Evolutionary conservation across 2,888 invertebrate genomes (phyloP), one percentile per base, ranked within the genome.

Genomic region (Drosophila kuntzei): DNA sequence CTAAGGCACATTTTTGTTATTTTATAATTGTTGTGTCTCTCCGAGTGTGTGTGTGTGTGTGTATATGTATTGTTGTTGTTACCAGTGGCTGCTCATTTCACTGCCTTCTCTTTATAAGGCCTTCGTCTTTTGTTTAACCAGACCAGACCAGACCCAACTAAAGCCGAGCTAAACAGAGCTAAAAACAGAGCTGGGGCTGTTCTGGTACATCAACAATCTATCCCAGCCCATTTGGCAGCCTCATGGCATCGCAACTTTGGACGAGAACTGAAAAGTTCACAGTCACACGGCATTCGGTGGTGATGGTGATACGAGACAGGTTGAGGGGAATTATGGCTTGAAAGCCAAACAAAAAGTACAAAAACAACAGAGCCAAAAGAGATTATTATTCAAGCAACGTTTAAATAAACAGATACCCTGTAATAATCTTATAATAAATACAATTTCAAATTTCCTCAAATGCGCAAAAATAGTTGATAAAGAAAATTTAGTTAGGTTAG

Each of bases 1-100:
- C 60, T 62, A 54, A 68, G 68, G 66, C 47, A 67, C 61, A 80
- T 80, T 81, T 83, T 87, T 81, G 87, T 87, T 81, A 83, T 81
- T 87, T 81, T 81, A 83, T 81, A 87, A 81, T 87, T 81, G 87
- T 57, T 68, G 53, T 69, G 60, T 54, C 47, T 43, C 8, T 18
- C 11, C 32, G 54, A 37, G 7, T 37, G 18, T 34, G 44, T 51
- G 4, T 37, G 14, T 64, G 14, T 55, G 20, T 36, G 18, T 47
- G 34, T 51, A 11, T 47, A n/a, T 34, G n/a, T 20, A 22, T 20
- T 53, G 18, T 22, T 58, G 34, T 37, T 60, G 53, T 54, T 70
- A 62, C 64, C 61, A 58, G 61, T 69, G 62, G 66, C 62, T 67
- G 81, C 65, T 77, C 79, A 73, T 71, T 84, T 85, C 63, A 55